Evolutionary conservation across 23 tunicate genomes (phyloP), one percentile per base, ranked within the genome.

Genomic region (Clavelina lepadiformis): DNA sequence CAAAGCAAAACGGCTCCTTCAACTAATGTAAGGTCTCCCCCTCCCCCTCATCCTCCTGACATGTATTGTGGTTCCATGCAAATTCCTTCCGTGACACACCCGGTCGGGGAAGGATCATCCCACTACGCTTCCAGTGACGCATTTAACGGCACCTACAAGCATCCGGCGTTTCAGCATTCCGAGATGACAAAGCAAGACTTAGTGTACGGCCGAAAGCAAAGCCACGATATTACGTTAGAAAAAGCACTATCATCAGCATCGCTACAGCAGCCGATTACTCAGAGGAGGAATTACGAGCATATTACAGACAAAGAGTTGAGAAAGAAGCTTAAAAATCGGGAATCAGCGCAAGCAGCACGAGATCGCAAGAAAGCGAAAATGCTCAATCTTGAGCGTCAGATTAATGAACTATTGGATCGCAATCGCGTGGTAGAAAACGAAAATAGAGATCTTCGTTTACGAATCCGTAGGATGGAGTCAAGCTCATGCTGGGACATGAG

Each of bases 331-430:
- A 91, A 91, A 72, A 91, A 91, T 69, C 71, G 98, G 19, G 98
- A 91, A 57, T 91, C 98, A 2, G 98, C 98, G 3, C 98, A 91
- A 50, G 98, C 98, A 2, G 98, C 98, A 11, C 53, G 98, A 0
- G 98, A 91, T 64, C 80, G 98, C 26, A 91, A 91, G 41, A 91
- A 91, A 52, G 98, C 98, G 1, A 91, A 91, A 86, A 91, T 91
- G 98, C 72, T 82, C 32, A 62, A 71, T 53, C 66, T 82, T 33
- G 98, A 91, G 46, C 47, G 80, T n/a, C 83, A 82, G 68, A 73
- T 91, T 36, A 49, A 61, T 5, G 91, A 91, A 33, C 73, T 91
- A 36, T 46, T 60, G 36, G 84, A 91, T 35, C 75, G 91, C 29
- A 83, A 82, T 46, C 68, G 83, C 5, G 28, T 68, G 49, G 68